These are phyloP conservation scores for Eudasyphora cyanicolor DNA, from an alignment of 2,888 invertebrate species.

Conservation along the genomic window DNA sequence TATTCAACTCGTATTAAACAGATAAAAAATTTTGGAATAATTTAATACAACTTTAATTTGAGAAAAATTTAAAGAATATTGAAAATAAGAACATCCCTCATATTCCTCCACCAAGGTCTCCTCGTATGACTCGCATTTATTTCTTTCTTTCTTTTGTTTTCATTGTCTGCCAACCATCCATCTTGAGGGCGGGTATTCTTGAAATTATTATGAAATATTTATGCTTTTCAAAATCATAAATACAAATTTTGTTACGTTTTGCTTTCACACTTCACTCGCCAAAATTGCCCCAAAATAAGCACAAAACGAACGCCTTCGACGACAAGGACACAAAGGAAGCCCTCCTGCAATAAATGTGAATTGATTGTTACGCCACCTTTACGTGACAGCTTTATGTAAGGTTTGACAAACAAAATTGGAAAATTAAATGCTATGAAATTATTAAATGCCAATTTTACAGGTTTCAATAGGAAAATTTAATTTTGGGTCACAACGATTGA, in stretches of 20 bases:
- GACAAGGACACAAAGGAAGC: neutral
- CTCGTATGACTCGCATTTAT: too few relatives aligned
- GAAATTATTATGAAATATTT: neutral
- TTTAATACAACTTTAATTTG: too few relatives aligned
- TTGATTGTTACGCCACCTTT: neutral
- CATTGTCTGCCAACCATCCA: too few relatives aligned
- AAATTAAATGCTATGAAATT: constrained; percentile 11
- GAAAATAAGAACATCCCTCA: too few relatives aligned
- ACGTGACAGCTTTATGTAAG: neutral
- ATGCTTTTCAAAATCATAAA: constrained; percentile 3
- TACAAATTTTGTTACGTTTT: neutral
- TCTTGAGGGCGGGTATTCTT: too few relatives aligned
- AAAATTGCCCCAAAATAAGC: neutral
- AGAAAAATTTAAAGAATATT: too few relatives aligned
- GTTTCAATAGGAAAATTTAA: neutral
- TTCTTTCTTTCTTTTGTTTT: too few relatives aligned
- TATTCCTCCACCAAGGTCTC: too few relatives aligned
- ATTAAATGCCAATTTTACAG: neutral
- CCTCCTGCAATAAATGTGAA: neutral
- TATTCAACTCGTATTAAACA: too few relatives aligned
- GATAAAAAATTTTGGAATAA: too few relatives aligned
- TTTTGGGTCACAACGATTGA: neutral
- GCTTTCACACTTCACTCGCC: neutral
- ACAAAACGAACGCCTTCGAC: neutral
- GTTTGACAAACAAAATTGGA: neutral